Evolutionary conservation across 2,113 vertebrate genomes (phyloP), one percentile per base, ranked within the genome.

Genomic region (Elachura formosa): DNA sequence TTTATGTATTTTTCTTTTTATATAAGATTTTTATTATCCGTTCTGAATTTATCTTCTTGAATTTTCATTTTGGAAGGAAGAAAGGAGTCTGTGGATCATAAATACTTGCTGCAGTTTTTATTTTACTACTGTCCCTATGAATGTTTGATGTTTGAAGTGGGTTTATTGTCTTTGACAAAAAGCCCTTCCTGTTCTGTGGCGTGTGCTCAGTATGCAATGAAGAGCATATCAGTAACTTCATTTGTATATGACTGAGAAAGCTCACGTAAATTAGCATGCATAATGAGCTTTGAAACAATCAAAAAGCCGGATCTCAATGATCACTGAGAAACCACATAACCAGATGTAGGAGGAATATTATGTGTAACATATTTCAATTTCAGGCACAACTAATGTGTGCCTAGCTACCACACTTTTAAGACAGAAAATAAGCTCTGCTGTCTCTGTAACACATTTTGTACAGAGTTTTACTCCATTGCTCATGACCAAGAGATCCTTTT

Each of bases 261-360:
- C 81, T 76, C 49, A 58, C 0, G 6, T 79, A 91, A 82, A 93
- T 95, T 85, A 90, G 38, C 34, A 31, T 25, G n/a, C 19, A 75
- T 84, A 94, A 94, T 58, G 54, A 92, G 80, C 61, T 93, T 78
- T 87, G 80, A 89, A 95, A 94, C 49, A 67, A 84, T 78, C 41
- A 29, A 67, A 79, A 84, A 68, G 69, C 15, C 73, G 89, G 83
- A 94, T 73, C 48, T 61, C 64, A 52, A 72, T n/a, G 51, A 92
- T 89, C 68, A 61, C 48, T 48, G 48, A 82, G 73, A 82, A 94
- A 64, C 14, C 45, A 73, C 41, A 41, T 25, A 78, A 78, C 46
- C 41, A 89, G 71, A 75, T 18, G 80, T 33, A 92, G 73, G 80
- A 91, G 73, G 69, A 94, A 78, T 84, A 75, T 78, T 59, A 26